Evolutionary conservation across 2,888 invertebrate genomes (phyloP).

Genomic region (Cartodere bifasciata): DNA sequence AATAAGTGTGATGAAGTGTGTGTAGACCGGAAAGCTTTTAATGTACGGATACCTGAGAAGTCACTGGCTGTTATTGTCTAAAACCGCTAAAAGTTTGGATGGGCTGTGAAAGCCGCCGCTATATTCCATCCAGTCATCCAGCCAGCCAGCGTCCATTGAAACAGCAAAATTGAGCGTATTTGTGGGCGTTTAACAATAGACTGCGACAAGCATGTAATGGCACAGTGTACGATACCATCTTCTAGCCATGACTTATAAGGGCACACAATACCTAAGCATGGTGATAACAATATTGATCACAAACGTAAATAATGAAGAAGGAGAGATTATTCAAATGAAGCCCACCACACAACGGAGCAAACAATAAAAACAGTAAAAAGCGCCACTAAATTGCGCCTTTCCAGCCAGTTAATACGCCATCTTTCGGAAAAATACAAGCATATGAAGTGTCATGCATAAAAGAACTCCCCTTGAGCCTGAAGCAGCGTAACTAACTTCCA

Average conservation of each 20-base stretch:
- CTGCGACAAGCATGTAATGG: conserved; percentile 10
- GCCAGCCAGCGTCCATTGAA: no score
- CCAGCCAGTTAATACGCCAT: not conserved
- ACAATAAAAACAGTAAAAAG: conserved; percentile 5
- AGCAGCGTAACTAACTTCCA: no score
- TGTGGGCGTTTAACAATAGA: conserved; percentile 9
- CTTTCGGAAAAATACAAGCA: no score
- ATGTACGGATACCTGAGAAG: no score
- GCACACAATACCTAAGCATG: conserved; percentile 23
- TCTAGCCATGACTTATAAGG: conserved; percentile 25
- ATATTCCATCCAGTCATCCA: no score
- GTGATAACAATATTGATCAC: conserved; percentile 28
- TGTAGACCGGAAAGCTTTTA: no score
- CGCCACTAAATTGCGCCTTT: not conserved
- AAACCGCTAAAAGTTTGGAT: no score
- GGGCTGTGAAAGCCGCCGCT: no score
- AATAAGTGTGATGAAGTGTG: no score
- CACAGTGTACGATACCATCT: conserved; percentile 21
- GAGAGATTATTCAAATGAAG: conserved; percentile 29
- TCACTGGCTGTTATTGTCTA: no score
- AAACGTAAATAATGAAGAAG: conserved; percentile 20
- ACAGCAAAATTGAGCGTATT: conserved; percentile 5
- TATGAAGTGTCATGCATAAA: no score
- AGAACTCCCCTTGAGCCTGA: no score
- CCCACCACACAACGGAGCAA: conserved; percentile 18